Evolutionary conservation across 2,888 invertebrate species (phyloP), one percentile per base, ranked within the genome.

Genomic region (Mesoligia furuncula): DNA sequence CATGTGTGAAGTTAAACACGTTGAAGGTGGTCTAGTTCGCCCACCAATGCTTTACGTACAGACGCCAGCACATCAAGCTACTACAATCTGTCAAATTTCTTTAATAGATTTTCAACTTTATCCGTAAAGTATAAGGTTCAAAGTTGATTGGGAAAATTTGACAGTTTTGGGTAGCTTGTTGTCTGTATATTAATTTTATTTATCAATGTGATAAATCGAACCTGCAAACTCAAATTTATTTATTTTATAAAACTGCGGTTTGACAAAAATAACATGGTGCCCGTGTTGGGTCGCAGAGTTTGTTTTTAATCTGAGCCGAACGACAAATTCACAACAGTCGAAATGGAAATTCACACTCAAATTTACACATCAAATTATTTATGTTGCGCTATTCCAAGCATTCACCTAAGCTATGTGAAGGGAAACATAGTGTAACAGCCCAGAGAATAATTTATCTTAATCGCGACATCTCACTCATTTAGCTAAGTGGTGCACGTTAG

Each of bases 401-500:
- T 76, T 75, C 68, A 76, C 13, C 48, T 42, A 75, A 80, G 66
- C 77, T 65, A 11, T 51, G 13, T 72, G 20, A 78, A 83, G 59
- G 75, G 75, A 70, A 65, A 75, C 73, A 61, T 59, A 78, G 17
- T 67, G 65, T 70, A 69, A 71, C 75, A 57, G 62, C 71, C 65
- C 68, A 70, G 45, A 57, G 61, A 64, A 57, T 74, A 72, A 82
- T 87, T 80, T 71, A 77, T 87, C 88, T 80, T 68, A 81, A 82
- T 84, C 68, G 54, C 80, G 84, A 77, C 72, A 80, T 64, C 73
- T 80, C 74, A 78, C 66, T 79, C 79, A 70, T 86, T 84, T 65
- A 79, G 64, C 76, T 84, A 81, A 87, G 79, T 79, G 75, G 75
- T 77, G 71, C 73, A 80, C 75, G 77, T 82, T 85, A 72, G 74